phyloP scores from a whole-genome alignment of 2,797 vertebrate genomes.

The Crax fasciolata region DNA sequence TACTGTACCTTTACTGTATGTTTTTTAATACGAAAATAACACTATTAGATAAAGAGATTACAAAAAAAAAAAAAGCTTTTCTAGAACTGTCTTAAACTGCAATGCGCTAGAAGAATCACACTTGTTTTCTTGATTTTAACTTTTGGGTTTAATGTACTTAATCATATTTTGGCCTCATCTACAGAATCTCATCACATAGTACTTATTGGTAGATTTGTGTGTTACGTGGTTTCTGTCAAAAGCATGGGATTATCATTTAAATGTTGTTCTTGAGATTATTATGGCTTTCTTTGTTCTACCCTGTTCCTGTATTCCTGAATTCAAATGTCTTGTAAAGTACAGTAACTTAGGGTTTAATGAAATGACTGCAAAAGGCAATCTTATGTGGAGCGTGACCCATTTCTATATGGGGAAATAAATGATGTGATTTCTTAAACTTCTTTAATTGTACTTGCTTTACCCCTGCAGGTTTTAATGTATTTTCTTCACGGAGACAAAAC shows the following conservation, averaged over 20 bases:
- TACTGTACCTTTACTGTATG: neutral
- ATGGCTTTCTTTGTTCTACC: neutral
- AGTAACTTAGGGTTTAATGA: neutral
- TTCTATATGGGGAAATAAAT: neutral
- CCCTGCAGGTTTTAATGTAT: neutral
- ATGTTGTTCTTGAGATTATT: neutral
- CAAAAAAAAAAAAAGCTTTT: neutral
- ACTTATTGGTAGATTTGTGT: neutral
- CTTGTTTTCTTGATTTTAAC: neutral
- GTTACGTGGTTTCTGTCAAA: neutral
- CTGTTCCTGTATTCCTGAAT: neutral
- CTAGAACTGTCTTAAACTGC: neutral
- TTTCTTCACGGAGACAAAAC: conserved; percentile 31
- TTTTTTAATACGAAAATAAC: neutral
- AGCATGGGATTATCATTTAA: neutral
- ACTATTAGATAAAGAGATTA: neutral
- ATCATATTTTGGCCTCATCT: neutral
- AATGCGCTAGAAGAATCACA: neutral
- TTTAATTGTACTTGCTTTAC: conserved; percentile 28
- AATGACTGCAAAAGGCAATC: neutral
- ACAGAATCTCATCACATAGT: neutral
- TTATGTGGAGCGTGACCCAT: neutral
- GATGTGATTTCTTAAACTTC: conserved; percentile 9
- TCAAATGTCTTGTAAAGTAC: neutral
- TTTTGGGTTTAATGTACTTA: neutral